These are phyloP conservation scores for Eustalomyia histrio DNA, from an alignment of 2,888 invertebrate species.

Conservation along the genomic window DNA sequence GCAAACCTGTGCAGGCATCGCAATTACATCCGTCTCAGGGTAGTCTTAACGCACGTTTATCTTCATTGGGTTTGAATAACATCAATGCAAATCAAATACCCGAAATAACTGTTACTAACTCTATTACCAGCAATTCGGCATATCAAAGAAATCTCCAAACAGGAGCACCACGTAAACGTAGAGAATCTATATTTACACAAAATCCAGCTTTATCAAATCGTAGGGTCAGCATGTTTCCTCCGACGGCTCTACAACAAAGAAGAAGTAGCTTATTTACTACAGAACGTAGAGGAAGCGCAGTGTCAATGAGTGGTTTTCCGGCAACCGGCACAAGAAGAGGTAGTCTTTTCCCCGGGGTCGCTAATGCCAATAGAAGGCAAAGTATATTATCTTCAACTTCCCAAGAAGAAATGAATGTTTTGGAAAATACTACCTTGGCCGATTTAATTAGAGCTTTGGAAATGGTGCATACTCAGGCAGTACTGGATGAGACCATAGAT, in stretches of 20 bases:
- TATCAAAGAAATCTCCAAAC: conserved; percentile 70
- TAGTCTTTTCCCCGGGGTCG: conserved; percentile 72
- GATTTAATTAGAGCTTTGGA: conserved; percentile 89
- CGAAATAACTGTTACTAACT: conserved; percentile 18
- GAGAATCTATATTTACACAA: conserved; percentile 76
- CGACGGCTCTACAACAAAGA: conserved; percentile 71
- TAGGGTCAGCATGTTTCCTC: conserved; percentile 75
- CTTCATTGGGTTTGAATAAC: conserved; percentile 21
- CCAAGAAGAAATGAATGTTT: conserved; percentile 80
- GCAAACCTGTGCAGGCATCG: conserved; percentile 55
- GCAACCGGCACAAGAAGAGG: conserved; percentile 70
- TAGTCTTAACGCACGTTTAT: conserved; percentile 63
- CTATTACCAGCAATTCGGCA: conserved; percentile 59
- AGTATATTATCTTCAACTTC: conserved; percentile 77
- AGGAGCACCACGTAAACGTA: conserved; percentile 69
- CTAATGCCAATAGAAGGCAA: conserved; percentile 71
- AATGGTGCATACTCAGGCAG: conserved; percentile 82
- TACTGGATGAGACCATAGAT: conserved; percentile 74
- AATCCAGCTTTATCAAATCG: conserved; percentile 73
- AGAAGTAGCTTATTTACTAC: conserved; percentile 72
- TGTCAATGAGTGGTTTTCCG: conserved; percentile 66
- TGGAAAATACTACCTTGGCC: conserved; percentile 91
- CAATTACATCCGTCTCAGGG: conserved; percentile 52
- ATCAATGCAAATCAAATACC: conserved; percentile 24
- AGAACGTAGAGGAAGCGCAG: conserved; percentile 65